phyloP scores from a whole-genome alignment of 2,113 vertebrate genomes.

The Cygnus atratus region DNA sequence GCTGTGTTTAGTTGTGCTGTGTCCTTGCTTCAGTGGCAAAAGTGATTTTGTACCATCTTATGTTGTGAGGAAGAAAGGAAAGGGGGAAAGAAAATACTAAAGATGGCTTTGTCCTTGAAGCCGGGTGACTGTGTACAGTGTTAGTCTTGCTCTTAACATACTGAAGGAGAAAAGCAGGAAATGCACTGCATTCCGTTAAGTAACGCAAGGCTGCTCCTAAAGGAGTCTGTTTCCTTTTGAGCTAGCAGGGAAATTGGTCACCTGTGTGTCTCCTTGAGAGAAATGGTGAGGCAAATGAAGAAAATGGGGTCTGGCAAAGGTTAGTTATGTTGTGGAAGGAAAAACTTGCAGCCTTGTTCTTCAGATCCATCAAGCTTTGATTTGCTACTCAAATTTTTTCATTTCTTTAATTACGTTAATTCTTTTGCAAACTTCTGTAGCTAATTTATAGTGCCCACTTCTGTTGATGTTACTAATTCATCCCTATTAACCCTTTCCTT shows the following conservation, averaged over 20 bases:
- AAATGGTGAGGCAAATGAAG: background rate
- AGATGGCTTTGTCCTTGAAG: constrained; percentile 40
- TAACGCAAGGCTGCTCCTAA: background rate
- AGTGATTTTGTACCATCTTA: background rate
- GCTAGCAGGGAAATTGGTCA: background rate
- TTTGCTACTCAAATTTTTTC: constrained; percentile 48
- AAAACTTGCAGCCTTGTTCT: background rate
- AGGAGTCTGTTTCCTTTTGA: background rate
- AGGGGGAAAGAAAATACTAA: background rate
- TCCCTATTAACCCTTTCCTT: constrained; percentile 86
- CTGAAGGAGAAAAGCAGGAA: background rate
- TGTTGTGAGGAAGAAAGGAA: background rate
- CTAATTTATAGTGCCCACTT: constrained; percentile 72
- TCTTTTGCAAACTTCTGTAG: constrained; percentile 66
- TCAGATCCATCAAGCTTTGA: constrained; percentile 27
- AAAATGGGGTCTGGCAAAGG: background rate
- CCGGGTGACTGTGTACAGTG: background rate
- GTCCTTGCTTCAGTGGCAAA: background rate
- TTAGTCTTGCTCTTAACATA: background rate
- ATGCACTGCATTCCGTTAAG: background rate
- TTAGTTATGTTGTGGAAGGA: background rate
- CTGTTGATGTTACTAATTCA: constrained; percentile 77
- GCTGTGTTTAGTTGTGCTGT: background rate
- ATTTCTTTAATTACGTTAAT: constrained; percentile 46
- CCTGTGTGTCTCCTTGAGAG: background rate